phyloP scores from a whole-genome alignment of 2,113 vertebrate species.

The Echinops telfairi region DNA sequence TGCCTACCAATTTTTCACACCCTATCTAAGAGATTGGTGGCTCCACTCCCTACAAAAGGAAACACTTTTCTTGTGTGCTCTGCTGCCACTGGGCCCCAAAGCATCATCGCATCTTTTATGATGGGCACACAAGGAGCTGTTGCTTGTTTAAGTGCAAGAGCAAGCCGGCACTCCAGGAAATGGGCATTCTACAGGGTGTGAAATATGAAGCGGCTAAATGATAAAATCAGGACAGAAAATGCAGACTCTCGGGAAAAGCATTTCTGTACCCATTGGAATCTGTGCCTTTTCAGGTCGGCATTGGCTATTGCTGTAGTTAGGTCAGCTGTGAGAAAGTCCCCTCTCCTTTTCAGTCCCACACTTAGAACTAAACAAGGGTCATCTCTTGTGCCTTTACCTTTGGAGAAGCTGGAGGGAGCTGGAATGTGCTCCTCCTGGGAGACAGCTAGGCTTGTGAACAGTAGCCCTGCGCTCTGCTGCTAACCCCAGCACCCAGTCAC shows the following conservation, averaged over 20 bases:
- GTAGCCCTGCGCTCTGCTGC: background rate
- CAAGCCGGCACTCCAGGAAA: constrained; percentile 59
- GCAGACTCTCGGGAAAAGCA: constrained; percentile 21
- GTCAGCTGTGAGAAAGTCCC: constrained; percentile 15
- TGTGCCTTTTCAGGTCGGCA: constrained; percentile 16
- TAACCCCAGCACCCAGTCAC: background rate
- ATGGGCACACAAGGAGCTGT: constrained; percentile 48
- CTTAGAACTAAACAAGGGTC: constrained; percentile 15
- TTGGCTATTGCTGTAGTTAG: background rate
- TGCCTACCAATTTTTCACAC: constrained; percentile 62
- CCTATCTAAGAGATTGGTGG: constrained; percentile 27
- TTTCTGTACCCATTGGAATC: constrained; percentile 42
- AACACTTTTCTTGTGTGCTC: constrained; percentile 70
- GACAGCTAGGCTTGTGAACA: background rate
- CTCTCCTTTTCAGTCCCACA: background rate
- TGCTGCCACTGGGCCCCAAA: constrained; percentile 70
- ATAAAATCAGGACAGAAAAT: constrained; percentile 19
- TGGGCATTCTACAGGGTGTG: constrained; percentile 35
- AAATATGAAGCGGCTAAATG: constrained; percentile 61
- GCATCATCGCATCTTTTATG: constrained; percentile 60
- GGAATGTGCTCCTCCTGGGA: background rate
- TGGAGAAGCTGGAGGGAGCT: background rate
- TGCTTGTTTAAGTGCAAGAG: constrained; percentile 45
- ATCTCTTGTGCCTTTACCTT: background rate
- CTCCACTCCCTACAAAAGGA: constrained; percentile 59